These are phyloP conservation scores for Hephaestus fuliginosus DNA, from an alignment of 2,797 vertebrate species.

Conservation along the genomic window DNA sequence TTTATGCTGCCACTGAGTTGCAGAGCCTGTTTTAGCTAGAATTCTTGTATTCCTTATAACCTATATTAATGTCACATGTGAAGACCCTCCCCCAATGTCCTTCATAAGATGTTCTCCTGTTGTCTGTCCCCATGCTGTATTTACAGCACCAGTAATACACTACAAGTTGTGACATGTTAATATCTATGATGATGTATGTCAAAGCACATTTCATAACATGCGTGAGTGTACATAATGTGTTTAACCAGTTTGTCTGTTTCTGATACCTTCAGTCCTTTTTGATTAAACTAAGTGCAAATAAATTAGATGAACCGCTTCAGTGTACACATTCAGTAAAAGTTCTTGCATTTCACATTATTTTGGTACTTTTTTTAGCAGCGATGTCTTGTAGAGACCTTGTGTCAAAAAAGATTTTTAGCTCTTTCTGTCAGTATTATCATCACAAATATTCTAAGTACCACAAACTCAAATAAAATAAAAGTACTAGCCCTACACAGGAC, in stretches of 20 bases:
- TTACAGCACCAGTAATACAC: slow-evolving; percentile 27
- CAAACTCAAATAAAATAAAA: too few relatives aligned
- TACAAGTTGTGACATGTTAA: slow-evolving; percentile 28
- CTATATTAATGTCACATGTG: slow-evolving; percentile 19
- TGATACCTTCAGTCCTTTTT: slow-evolving; percentile 28
- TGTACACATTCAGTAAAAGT: neutral
- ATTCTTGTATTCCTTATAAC: slow-evolving; percentile 1
- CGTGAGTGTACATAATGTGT: slow-evolving; percentile 35
- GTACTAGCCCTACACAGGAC: too few relatives aligned
- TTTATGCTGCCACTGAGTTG: neutral
- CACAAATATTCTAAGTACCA: too few relatives aligned
- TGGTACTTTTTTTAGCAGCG: neutral
- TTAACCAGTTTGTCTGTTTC: slow-evolving; percentile 22
- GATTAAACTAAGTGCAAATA: slow-evolving; percentile 53
- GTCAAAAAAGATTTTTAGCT: too few relatives aligned
- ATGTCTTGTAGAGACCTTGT: too few relatives aligned
- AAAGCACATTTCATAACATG: slow-evolving; percentile 38
- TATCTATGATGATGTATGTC: slow-evolving; percentile 27
- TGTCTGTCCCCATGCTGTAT: slow-evolving; percentile 18
- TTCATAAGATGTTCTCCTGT: slow-evolving; percentile 3
- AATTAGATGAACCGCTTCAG: slow-evolving; percentile 32
- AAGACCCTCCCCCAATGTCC: neutral
- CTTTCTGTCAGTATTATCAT: too few relatives aligned
- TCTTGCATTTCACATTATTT: neutral
- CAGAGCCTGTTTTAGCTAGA: slow-evolving; percentile 2